Conservation (phyloP, 2,113 vertebrate genomes). For the Hymenochirus boettgeri region DNA sequence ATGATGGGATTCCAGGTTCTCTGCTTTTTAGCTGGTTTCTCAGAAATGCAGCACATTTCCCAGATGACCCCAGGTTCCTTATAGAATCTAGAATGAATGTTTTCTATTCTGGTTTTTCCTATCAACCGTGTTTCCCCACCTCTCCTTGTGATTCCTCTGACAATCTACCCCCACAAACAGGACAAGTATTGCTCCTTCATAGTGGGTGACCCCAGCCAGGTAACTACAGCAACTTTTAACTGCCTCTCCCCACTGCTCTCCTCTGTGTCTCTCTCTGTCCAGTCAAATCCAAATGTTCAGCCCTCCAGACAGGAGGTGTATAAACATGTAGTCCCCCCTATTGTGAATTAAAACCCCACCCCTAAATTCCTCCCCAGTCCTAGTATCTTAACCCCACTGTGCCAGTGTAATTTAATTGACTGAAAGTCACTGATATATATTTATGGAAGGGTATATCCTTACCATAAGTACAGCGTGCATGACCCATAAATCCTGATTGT, state of each 20-base stretch:
- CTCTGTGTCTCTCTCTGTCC: constrained; percentile 1
- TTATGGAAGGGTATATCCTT: no score
- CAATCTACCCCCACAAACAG: background rate
- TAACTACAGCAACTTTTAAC: background rate
- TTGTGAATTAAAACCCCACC: constrained; percentile 4
- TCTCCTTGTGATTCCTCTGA: background rate
- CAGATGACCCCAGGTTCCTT: no score
- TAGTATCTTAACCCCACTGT: constrained; percentile 2
- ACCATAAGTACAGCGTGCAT: no score
- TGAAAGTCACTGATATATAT: no score
- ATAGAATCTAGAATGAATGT: no score
- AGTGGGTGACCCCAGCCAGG: no score
- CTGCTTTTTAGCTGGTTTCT: no score
- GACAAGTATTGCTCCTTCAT: no score
- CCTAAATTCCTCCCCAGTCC: constrained; percentile 19
- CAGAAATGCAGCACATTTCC: no score
- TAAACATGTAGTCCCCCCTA: constrained; percentile 23
- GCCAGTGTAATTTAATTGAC: background rate
- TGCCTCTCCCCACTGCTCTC: background rate
- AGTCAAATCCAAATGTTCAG: constrained; percentile 14
- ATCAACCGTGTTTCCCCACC: background rate
- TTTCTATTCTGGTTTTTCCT: no score
- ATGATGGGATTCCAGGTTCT: no score
- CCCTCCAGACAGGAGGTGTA: constrained; percentile 17
- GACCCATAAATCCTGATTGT: no score